A percentile compares a stretch with the other conserved stretches of the same genome.
Conservation (phyloP, 2,888 invertebrate species). For the Amblyjoppa fuscipennis region DNA sequence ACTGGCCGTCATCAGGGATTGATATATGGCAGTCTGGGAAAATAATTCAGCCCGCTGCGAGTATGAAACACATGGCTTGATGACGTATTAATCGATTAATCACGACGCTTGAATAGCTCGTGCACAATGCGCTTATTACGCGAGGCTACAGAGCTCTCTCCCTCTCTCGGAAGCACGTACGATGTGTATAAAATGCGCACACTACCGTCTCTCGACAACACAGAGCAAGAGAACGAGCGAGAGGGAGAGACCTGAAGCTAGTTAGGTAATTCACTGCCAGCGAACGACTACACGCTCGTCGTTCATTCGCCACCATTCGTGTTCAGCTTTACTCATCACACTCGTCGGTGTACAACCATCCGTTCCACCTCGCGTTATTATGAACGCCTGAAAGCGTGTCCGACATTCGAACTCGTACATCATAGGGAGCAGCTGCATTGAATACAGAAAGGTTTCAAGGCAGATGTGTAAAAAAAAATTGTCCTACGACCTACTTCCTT, state of each 20-base stretch:
- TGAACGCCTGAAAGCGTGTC: slow-evolving; percentile 39
- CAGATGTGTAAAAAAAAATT: not conserved
- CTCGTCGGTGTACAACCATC: slow-evolving; percentile 28
- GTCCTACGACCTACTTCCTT: not conserved
- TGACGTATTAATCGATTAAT: slow-evolving; percentile 66
- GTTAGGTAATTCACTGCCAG: slow-evolving; percentile 8
- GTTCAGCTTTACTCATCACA: slow-evolving; percentile 51
- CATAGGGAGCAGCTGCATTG: slow-evolving; percentile 5
- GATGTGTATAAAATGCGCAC: not conserved
- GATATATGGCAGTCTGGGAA: slow-evolving; percentile 38
- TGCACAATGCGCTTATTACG: slow-evolving; percentile 51
- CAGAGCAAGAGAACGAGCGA: not conserved
- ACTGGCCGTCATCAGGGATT: slow-evolving; percentile 31
- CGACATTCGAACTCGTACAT: slow-evolving; percentile 27
- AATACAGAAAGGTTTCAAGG: slow-evolving; percentile 1
- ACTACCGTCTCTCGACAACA: slow-evolving; percentile 12
- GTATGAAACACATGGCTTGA: slow-evolving; percentile 40
- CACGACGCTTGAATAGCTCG: slow-evolving; percentile 35
- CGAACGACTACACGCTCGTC: slow-evolving; percentile 20
- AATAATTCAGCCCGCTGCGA: slow-evolving; percentile 34
- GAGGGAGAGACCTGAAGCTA: not conserved
- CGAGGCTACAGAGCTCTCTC: not conserved
- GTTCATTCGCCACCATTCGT: slow-evolving; percentile 30
- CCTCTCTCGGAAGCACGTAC: not conserved
- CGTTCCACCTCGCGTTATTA: slow-evolving; percentile 39